Conservation (phyloP, 1,140 invertebrate species). For the Drosophila sulfurigaster region DNA sequence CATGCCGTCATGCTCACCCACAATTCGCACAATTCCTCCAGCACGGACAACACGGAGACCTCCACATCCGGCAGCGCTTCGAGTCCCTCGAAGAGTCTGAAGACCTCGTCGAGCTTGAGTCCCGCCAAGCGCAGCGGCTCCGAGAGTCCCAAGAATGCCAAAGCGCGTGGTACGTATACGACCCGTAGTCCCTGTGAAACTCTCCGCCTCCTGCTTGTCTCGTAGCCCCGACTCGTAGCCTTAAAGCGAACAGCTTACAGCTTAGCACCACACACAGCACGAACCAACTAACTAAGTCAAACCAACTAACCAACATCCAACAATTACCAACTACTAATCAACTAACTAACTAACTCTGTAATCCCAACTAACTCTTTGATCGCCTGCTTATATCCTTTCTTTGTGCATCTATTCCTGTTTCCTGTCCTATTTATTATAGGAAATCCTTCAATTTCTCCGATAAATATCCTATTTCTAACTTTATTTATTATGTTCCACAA, state of each 20-base stretch:
- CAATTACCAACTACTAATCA: background rate
- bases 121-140: constrained; percentile 94
- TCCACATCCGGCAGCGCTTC: constrained; percentile 88
- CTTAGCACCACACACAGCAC: constrained; percentile 14
- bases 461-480: too few relatives aligned
- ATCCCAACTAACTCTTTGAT: background rate
- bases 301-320: constrained; percentile 17
- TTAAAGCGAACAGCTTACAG: too few relatives aligned
- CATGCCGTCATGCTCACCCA: constrained; percentile 85
- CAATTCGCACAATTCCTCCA: constrained; percentile 84
- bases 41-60: constrained; percentile 86
- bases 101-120: constrained; percentile 92
- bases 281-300: constrained; percentile 23
- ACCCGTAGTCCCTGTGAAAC: background rate
- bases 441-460: too few relatives aligned
- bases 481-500: too few relatives aligned
- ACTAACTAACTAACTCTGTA: background rate
- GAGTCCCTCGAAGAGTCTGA: constrained; percentile 93
- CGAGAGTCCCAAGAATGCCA: constrained; percentile 86
- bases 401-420: too few relatives aligned
- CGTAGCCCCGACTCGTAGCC: background rate
- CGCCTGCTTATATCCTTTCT: background rate
- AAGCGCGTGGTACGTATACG: constrained; percentile 74
- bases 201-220: background rate
- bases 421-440: too few relatives aligned